Conservation (phyloP, 2,888 invertebrate genomes). For the Plagodis dolabraria region DNA sequence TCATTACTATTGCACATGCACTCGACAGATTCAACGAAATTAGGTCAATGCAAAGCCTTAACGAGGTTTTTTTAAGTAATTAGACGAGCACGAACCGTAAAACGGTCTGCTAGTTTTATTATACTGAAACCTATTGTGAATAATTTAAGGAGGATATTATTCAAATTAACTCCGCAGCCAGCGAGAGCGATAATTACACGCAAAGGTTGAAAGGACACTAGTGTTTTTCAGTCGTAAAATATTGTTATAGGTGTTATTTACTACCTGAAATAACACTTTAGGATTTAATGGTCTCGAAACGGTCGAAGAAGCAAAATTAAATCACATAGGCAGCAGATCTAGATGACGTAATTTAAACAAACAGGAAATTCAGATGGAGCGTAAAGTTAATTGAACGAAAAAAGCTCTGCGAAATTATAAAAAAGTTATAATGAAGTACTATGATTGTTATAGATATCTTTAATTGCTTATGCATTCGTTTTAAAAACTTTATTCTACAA, state of each 20-base stretch:
- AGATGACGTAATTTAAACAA: no score
- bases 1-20: conserved; percentile 69
- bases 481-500: conserved; percentile 18
- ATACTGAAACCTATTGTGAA: conserved; percentile 21
- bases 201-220: conserved; percentile 25
- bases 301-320: neutral
- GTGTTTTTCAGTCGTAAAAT: conserved; percentile 25
- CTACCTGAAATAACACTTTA: conserved; percentile 8
- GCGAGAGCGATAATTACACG: conserved; percentile 21
- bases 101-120: conserved; percentile 44
- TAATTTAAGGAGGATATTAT: conserved; percentile 17
- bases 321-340: neutral
- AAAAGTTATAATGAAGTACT: no score
- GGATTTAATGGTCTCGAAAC: neutral
- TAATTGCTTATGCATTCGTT: neutral
- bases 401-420: no score
- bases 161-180: conserved; percentile 15
- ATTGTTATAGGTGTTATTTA: conserved; percentile 28
- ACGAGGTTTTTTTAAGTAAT: conserved; percentile 34
- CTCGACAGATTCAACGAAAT: conserved; percentile 70
- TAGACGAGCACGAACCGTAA: conserved; percentile 40
- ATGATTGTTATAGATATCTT: no score
- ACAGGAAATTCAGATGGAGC: no score
- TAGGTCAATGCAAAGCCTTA: conserved; percentile 34
- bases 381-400: no score